Percentiles rank a stretch among this genome's conserved stretches.
These are phyloP conservation scores for Chelon labrosus DNA, from an alignment of 2,797 vertebrate species.

Conservation along the genomic window DNA sequence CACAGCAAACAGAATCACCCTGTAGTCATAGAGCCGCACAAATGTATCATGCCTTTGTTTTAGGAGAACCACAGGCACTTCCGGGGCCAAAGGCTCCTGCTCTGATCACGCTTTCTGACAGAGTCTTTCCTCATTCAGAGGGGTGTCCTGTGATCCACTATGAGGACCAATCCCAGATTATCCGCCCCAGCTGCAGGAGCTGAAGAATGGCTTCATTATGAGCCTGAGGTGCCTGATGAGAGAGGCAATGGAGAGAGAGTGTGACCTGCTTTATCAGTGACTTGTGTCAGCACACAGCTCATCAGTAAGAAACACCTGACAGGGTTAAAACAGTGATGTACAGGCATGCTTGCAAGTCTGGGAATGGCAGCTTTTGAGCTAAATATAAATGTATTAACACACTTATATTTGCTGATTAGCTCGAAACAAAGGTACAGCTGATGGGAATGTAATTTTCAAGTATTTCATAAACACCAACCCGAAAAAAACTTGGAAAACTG, in stretches of 20 bases:
- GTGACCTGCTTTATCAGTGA: slow-evolving; percentile 48
- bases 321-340: neutral
- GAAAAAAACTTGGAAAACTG: neutral
- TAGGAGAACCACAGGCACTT: slow-evolving; percentile 49
- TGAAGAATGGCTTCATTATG: slow-evolving; percentile 78
- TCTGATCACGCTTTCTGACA: slow-evolving; percentile 61
- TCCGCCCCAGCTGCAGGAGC: slow-evolving; percentile 74
- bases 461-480: neutral
- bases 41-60: slow-evolving; percentile 76
- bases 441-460: neutral
- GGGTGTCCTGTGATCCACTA: slow-evolving; percentile 62
- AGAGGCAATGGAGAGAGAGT: slow-evolving; percentile 51
- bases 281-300: slow-evolving; percentile 31
- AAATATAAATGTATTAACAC: neutral
- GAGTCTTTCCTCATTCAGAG: slow-evolving; percentile 69
- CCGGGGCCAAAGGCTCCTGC: slow-evolving; percentile 45
- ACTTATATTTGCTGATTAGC: neutral
- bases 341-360: neutral
- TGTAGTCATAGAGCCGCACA: slow-evolving; percentile 27
- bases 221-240: slow-evolving; percentile 57
- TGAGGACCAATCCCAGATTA: slow-evolving; percentile 65
- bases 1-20: slow-evolving; percentile 55
- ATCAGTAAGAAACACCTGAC: slow-evolving; percentile 25
- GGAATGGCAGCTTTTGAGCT: neutral
- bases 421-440: neutral